Base-by-base conservation (phyloP, 2,797 vertebrate genomes). In the Lutjanus campechanus region DNA sequence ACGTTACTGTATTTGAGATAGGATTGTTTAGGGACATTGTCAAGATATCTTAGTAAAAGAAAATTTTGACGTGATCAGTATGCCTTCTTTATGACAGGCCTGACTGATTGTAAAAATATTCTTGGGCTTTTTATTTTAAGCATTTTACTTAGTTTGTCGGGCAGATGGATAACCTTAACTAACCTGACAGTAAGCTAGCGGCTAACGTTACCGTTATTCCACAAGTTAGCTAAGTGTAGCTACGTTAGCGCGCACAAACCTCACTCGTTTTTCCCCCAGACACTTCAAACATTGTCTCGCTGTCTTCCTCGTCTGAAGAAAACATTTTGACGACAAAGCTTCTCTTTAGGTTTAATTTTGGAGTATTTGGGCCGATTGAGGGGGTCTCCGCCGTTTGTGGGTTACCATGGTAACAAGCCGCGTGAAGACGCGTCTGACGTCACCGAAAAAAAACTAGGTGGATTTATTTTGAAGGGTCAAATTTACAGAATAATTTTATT, bases 181-280 rank as follows among this genome's bases (percentile, higher is more conserved):
- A 5, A 36, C 29, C 29, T 36, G 5, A 36, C 29, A 4, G 29
- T 36, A 2, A 36, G 29, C 29, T 17, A 50, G 47, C 47, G 13
- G 15, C 53, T 25, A 25, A 3, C 65, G 17, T 51, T 15, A 46
- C 44, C 13, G 25, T 56, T 47, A 16, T 4, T 44, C 22, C 15
- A 46, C 12, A 15, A 13, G 46, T 11, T 47, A 47, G 46, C 46
- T 13, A 41, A 16, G 3, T 40, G 53, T 51, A 73, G 47, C 47
- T 46, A n/a, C 9, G 43, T 19, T 53, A 65, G 50, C 59, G 50
- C 11, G 43, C 11, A 55, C 94, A 82, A 93, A 95, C 94, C 94
- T 95, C 92, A 87, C 75, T 87, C 61, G 70, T 65, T 25, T 29
- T 81, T 7, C 73, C 84, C 72, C 64, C 50, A 53, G 79, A 71